Evolutionary conservation across 1,140 invertebrate species (phyloP), one percentile per base, ranked within the genome.

Genomic region (Laupala kohalensis): DNA sequence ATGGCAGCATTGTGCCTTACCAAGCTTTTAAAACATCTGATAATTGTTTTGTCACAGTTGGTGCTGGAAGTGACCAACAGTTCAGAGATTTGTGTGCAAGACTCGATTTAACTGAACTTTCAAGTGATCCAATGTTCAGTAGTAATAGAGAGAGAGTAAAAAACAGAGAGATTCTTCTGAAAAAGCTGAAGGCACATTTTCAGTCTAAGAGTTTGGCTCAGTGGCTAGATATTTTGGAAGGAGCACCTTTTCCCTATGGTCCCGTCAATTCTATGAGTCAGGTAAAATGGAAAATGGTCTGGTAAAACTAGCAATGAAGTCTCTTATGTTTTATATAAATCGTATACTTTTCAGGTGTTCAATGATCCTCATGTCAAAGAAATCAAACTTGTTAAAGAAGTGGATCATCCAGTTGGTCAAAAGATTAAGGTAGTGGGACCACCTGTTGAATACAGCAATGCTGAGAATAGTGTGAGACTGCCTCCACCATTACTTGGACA

Each of bases 1-100:
- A 98, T 81, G 92, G 91, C 69, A 97, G 93, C 78, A 91, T 99
- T 75, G 96, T 98, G 0, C 96, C 96, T 0, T 98, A 98, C 78
- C 90, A 97, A 85, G 85, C 89, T 28, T 96, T 96, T 77, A 81
- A 84, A 77, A 95, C 93, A 0, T 86, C 85, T 77, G 88, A 94
- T 82, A 91, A 92, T 15, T 78, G 79, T 37, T 90, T 91, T 77
- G 85, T 96, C 24, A 92, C 94, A 2, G 82, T 97, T 25, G 94
- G 94, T 5, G 86, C 91, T 65, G 94, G 92, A 0, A 93, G 89
- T 30, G 87, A 94, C 81, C 76, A 80, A 2, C 92, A 95, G 78
- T 97, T 94, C 81, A 73, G 78, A 64, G 85, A 87, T 69, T 82
- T 95, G 9, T 89, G 92, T 77, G 79, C 86, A 75, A 80, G 82